Evolutionary conservation across 2,113 vertebrate genomes (phyloP).

Genomic region (Embiotoca jacksoni): DNA sequence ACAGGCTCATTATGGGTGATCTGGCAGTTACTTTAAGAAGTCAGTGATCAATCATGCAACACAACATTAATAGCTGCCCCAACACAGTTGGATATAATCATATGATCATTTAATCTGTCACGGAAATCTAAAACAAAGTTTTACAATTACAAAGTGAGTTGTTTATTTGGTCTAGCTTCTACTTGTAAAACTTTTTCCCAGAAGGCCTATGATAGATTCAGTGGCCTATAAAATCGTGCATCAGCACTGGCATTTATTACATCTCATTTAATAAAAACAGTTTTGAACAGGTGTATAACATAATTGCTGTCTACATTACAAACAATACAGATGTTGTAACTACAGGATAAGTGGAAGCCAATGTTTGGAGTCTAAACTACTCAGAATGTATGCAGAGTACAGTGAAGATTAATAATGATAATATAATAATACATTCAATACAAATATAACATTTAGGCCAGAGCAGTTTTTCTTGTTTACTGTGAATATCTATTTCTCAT

Average conservation of each 20-base stretch:
- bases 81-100: neutral
- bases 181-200: no score
- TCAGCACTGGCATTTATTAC: no score
- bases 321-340: neutral
- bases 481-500: conserved; percentile 30
- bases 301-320: neutral
- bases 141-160: no score
- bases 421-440: neutral
- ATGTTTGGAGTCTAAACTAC: neutral
- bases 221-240: no score
- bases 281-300: neutral
- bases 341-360: neutral
- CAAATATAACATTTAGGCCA: no score
- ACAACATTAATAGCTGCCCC: conserved; percentile 7
- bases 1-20: conserved; percentile 9
- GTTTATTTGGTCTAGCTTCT: no score
- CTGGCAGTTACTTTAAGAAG: conserved; percentile 13
- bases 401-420: neutral
- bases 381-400: neutral
- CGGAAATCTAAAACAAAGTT: no score
- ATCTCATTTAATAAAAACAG: neutral
- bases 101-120: neutral
- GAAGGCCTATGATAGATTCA: no score
- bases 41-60: conserved; percentile 17
- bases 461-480: conserved; percentile 29